Evolutionary conservation across 2,888 invertebrate genomes (phyloP).

Genomic region (Megamerina dolium): DNA sequence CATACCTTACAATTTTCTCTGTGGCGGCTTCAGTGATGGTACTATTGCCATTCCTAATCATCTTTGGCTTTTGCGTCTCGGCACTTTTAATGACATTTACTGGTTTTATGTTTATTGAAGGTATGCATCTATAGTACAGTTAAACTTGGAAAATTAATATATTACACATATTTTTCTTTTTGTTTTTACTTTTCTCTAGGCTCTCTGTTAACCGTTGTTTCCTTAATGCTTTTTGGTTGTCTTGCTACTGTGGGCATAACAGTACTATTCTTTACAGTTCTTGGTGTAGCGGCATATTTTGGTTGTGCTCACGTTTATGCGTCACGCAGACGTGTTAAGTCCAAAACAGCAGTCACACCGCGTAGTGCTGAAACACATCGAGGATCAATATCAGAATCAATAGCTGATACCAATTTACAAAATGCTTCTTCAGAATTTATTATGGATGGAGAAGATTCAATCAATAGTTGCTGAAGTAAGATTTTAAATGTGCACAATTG

Average conservation of each 20-base stretch:
- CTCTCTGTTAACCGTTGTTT: conserved; percentile 41
- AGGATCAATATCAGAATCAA: neutral
- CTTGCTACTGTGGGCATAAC: conserved; percentile 35
- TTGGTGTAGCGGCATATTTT: conserved; percentile 38
- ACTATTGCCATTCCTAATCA: conserved; percentile 33
- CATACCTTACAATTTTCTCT: conserved; percentile 25
- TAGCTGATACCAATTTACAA: too few species aligned
- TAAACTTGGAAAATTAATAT: neutral
- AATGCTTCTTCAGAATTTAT: too few species aligned
- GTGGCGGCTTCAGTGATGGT: neutral
- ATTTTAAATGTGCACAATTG: too few species aligned
- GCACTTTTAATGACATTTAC: conserved; percentile 44
- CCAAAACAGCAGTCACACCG: conserved; percentile 21
- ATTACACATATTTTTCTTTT: neutral
- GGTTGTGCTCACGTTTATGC: conserved; percentile 41
- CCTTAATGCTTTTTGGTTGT: conserved; percentile 40
- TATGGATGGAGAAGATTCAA: too few species aligned
- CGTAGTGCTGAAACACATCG: neutral
- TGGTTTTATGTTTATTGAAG: conserved; percentile 46
- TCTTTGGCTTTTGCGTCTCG: conserved; percentile 39
- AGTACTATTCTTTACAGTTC: conserved; percentile 30
- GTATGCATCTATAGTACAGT: conserved; percentile 21
- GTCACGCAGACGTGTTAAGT: conserved; percentile 30
- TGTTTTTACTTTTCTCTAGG: conserved; percentile 26
- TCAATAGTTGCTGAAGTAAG: too few species aligned